These are phyloP conservation scores for Cairina moschata DNA, from an alignment of 2,113 vertebrate genomes.

Conservation along the genomic window DNA sequence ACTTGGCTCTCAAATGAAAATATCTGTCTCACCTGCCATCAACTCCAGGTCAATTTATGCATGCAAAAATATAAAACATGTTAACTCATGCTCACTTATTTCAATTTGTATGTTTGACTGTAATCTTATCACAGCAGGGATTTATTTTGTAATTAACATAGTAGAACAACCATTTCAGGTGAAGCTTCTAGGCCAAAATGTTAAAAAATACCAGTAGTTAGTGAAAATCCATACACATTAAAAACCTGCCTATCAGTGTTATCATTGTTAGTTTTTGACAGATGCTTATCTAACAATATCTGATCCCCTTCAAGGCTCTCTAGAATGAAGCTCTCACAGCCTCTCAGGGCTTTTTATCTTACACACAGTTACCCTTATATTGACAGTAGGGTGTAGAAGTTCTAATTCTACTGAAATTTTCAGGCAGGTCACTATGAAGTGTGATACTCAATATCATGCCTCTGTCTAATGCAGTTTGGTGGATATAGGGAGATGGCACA, in stretches of 20 bases:
- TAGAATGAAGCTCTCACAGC: background rate
- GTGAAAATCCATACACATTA: background rate
- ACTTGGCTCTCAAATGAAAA: background rate
- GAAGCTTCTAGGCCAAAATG: background rate
- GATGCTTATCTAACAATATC: background rate
- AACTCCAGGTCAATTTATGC: background rate
- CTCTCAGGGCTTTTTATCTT: background rate
- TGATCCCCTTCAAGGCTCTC: background rate
- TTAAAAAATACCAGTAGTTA: background rate
- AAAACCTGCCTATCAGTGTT: background rate
- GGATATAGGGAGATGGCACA: background rate
- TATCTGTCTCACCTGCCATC: background rate
- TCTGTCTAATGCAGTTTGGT: background rate
- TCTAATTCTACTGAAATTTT: background rate
- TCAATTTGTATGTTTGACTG: background rate
- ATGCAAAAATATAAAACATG: background rate
- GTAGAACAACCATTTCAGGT: background rate
- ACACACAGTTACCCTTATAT: background rate
- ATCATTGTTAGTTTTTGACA: background rate
- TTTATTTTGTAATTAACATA: background rate
- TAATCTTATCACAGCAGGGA: background rate
- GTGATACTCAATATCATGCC: background rate
- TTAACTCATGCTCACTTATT: background rate
- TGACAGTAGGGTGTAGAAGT: background rate
- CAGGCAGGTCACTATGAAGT: background rate